A percentile compares a stretch with the other conserved stretches of the same genome.
phyloP scores from a whole-genome alignment of 2,888 invertebrate species.

The Tetranychus piercei region DNA sequence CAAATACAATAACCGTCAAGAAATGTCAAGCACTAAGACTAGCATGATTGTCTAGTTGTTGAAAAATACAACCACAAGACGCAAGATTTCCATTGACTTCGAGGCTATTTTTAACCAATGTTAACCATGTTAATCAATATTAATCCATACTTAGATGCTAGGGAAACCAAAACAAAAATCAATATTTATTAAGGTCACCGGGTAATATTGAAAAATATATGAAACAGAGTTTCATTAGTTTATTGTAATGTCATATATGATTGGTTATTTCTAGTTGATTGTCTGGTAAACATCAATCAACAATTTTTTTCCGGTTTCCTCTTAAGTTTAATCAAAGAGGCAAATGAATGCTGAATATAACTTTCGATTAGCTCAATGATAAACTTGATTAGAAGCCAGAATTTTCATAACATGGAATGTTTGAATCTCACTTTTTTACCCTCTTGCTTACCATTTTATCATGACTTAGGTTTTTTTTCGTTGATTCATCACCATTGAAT shows the following conservation, averaged over 20 bases:
- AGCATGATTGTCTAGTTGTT: no score
- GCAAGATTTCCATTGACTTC: no score
- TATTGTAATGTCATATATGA: neutral
- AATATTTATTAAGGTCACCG: neutral
- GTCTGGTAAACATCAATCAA: neutral
- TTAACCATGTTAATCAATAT: slow-evolving; percentile 11
- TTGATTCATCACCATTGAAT: neutral
- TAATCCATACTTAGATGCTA: neutral
- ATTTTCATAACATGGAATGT: neutral
- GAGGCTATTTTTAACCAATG: no score
- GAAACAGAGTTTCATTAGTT: neutral
- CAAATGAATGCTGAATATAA: neutral
- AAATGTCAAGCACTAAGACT: no score
- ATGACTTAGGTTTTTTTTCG: no score
- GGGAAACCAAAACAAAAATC: no score
- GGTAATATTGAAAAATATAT: neutral
- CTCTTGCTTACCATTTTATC: neutral
- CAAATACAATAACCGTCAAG: no score
- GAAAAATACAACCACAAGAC: no score
- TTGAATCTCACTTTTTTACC: neutral
- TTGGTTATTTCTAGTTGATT: neutral
- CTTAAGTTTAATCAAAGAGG: neutral
- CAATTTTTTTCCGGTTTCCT: neutral
- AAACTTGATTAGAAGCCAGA: neutral
- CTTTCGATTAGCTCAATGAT: neutral